Evolutionary conservation across 2,113 vertebrate genomes (phyloP), one percentile per base, ranked within the genome.

Genomic region (Macquaria australasica): DNA sequence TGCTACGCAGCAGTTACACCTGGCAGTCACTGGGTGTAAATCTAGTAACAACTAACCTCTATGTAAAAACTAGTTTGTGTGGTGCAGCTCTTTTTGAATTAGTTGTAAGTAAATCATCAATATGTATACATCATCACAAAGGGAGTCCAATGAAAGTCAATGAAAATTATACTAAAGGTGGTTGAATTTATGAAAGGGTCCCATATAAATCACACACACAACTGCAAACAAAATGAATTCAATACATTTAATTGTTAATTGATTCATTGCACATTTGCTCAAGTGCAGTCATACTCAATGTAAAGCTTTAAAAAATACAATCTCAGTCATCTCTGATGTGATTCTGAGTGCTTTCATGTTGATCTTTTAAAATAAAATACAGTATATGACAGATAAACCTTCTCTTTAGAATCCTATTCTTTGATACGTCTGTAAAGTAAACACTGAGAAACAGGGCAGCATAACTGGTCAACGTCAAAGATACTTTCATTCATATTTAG

Each of bases 241-340:
- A 92, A 76, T 93, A 94, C 90, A 95, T 96, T 96, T 95, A 95
- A 89, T 95, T 90, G 88, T 93, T 92, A 90, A 78, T 85, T 89
- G 82, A 73, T 92, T 94, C 82, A 91, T 93, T 90, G 83, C 89
- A 92, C 92, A 91, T 85, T 91, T 91, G 81, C 88, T 89, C 77
- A 86, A 88, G 91, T 94, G 93, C 88, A 90, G 84, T 92, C 85
- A 92, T 91, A 90, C 82, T 93, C 89, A 90, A 89, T 94, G 93
- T 95, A 95, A 95, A 95, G 92, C 93, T 95, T 94, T 92, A 91
- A 91, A 95, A 95, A 94, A 95, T 94, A 95, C 93, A 94, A 94
- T 95, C 93, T 95, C 89, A 93, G 90, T 93, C 83, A 91, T 94
- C 83, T 91, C 90, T 91, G 90, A 91, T 77, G 84, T 92, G 89